Percentiles rank a stretch among this genome's conserved stretches.
Evolutionary conservation across 2,113 vertebrate species (phyloP).

Genomic region (Cnemophilus loriae): DNA sequence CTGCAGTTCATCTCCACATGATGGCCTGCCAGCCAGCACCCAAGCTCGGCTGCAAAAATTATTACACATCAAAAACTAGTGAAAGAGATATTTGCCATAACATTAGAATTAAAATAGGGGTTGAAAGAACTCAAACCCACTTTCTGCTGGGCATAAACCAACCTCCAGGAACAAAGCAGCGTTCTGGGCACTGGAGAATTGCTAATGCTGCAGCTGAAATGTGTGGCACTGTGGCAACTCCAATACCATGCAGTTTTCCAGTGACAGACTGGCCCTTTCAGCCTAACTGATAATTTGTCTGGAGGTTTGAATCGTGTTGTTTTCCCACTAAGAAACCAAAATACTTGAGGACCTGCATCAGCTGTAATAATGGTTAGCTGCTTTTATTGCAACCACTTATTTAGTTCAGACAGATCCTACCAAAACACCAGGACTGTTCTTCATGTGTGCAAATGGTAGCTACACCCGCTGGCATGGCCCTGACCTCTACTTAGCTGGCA

Average conservation of each 20-base stretch:
- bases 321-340: neutral
- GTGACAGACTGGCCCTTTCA: neutral
- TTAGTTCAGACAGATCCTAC: neutral
- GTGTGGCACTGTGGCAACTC: fast-evolving
- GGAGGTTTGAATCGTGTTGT: neutral
- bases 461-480: neutral
- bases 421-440: neutral
- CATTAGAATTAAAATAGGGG: neutral
- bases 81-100: neutral
- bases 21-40: neutral
- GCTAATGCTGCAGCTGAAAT: neutral
- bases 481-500: neutral
- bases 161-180: neutral
- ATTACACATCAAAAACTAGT: neutral
- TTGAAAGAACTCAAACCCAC: neutral
- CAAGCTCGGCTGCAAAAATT: fast-evolving
- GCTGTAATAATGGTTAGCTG: neutral
- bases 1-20: neutral
- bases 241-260: neutral
- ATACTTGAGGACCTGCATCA: neutral
- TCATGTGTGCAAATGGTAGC: neutral
- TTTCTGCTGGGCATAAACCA: neutral
- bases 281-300: neutral
- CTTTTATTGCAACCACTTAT: neutral
- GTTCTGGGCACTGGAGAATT: fast-evolving